Conservation (phyloP, 1,140 invertebrate genomes). For the Atta texana region DNA sequence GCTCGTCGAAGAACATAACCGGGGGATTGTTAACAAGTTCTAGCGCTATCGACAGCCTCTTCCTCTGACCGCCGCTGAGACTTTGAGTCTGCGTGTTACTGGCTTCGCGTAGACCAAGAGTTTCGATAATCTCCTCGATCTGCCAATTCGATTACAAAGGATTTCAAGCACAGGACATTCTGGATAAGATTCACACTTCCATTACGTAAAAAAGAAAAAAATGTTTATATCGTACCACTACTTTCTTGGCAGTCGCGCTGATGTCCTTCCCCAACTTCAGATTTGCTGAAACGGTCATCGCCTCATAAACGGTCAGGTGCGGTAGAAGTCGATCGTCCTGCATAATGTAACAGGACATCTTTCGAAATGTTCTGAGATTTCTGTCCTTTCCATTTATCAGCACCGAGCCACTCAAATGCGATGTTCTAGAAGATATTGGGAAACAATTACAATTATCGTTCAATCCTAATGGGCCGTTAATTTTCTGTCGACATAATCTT, state of each 20-base stretch:
- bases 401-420: slow-evolving; percentile 92
- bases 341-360: slow-evolving; percentile 98
- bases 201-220: neutral
- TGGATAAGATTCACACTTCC: neutral
- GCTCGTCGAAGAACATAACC: slow-evolving; percentile 99
- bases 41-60: slow-evolving; percentile 95
- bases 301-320: slow-evolving; percentile 95
- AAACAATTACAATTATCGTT: neutral
- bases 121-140: slow-evolving; percentile 94
- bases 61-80: slow-evolving; percentile 97
- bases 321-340: slow-evolving; percentile 97
- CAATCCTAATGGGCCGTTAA: neutral
- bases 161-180: neutral
- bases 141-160: slow-evolving; percentile 71
- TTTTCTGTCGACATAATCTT: slow-evolving; percentile 81
- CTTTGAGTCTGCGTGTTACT: slow-evolving; percentile 92
- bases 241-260: slow-evolving; percentile 90
- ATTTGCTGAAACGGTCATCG: slow-evolving; percentile 96
- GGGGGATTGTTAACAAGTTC: slow-evolving; percentile 96
- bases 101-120: slow-evolving; percentile 91
- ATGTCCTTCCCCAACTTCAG: slow-evolving; percentile 95
- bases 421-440: slow-evolving; percentile 87
- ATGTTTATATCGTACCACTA: slow-evolving; percentile 85
- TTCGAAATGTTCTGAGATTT: slow-evolving; percentile 94
- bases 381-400: slow-evolving; percentile 94